Base-by-base conservation (phyloP, 1,140 invertebrate genomes). In the Anoplophora glabripennis region DNA sequence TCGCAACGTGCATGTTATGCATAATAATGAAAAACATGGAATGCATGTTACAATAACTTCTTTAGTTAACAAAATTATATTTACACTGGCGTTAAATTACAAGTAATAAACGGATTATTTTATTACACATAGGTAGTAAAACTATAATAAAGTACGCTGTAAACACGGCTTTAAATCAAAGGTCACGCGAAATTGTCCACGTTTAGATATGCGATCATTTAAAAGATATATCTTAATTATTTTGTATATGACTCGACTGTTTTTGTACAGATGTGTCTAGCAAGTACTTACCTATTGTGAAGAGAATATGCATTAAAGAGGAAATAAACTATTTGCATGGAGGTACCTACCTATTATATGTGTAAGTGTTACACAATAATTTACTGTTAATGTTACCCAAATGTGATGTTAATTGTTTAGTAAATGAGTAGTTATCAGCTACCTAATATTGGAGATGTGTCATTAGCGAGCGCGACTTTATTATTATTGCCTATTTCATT, bases 91-190 rank as follows among this genome's bases (percentile, higher is more conserved):
- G 59, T 67, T 61, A 63, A 63, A 69, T 67, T 69, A 63, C 67
- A 65, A 49, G 58, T 63, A 61, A 65, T 69, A 69, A 69, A 69
- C 60, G 63, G 59, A 70, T 70, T 63, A 68, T 70, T 64, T 68
- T 68, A 70, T 70, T 68, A 59, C 59, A 56, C 52, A 68, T 66
- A 58, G 67, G 67, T 57, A 59, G 59, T 68, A 64, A 68, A 67
- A 66, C 64, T 53, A 64, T 66, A 68, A 68, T 68, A 63, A 68
- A 66, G 53, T 66, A 47, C 52, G 66, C 48, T 64, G 64, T 68
- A 66, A 68, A 68, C 63, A 66, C 41, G 56, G 57, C 55, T 60
- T 65, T 65, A 67, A 65, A 67, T 65, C 65, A 67, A 57, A 57
- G 60, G 64, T 65, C 60, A 63, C 60, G 60, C 21, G 21, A 28